Percentiles rank a stretch among this genome's conserved stretches.
Evolutionary conservation across 2,888 invertebrate species (phyloP).

Genomic region (Ellobium chinense): DNA sequence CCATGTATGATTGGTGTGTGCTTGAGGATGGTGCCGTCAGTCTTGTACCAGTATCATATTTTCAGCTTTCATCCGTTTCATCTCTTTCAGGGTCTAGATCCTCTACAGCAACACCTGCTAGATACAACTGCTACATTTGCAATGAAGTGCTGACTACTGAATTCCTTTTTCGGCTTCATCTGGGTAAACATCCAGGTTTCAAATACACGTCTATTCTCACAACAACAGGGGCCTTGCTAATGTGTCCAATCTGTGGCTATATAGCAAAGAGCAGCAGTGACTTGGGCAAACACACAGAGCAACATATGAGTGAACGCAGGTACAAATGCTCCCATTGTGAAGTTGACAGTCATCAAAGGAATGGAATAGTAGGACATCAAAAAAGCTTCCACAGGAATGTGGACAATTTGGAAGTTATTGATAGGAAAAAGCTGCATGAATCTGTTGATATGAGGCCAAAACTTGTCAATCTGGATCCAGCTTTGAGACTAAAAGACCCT

Average conservation of each 20-base stretch:
- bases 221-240: neutral
- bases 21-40: no score
- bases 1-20: no score
- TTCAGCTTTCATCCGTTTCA: no score
- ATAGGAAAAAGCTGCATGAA: slow-evolving; percentile 5
- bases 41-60: no score
- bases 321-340: slow-evolving; percentile 36
- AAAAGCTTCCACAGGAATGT: slow-evolving; percentile 17
- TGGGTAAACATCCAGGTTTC: slow-evolving; percentile 33
- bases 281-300: slow-evolving; percentile 22
- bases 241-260: slow-evolving; percentile 32
- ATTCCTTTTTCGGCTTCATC: slow-evolving; percentile 35
- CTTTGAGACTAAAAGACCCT: neutral
- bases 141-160: slow-evolving; percentile 1
- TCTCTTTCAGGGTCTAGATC: neutral
- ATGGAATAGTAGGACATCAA: slow-evolving; percentile 6
- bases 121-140: slow-evolving; percentile 7
- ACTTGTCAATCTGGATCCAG: slow-evolving; percentile 23
- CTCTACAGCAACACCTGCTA: neutral
- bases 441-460: slow-evolving; percentile 14
- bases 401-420: slow-evolving; percentile 10
- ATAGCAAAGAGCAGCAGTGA: slow-evolving; percentile 33
- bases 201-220: neutral
- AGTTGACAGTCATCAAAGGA: slow-evolving; percentile 17
- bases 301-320: slow-evolving; percentile 26